A percentile compares a stretch with the other conserved stretches of the same genome.
Conservation (phyloP, 2,113 vertebrate genomes). For the Nyctereutes procyonoides region DNA sequence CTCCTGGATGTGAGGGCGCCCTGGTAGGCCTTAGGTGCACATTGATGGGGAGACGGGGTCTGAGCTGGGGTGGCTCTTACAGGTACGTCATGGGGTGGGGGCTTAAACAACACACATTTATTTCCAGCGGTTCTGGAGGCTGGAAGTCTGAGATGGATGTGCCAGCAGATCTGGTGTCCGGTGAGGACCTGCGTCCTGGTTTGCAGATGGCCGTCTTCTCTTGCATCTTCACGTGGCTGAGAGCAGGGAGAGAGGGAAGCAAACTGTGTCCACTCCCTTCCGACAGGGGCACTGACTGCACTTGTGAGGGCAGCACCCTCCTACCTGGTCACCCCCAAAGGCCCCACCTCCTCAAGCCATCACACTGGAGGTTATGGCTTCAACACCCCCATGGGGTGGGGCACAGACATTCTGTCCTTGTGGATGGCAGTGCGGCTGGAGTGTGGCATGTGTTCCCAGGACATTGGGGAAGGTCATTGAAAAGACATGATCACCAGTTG, state of each 20-base stretch:
- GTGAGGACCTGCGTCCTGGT: neutral
- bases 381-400: neutral
- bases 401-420: neutral
- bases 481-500: too few relatives aligned
- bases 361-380: neutral
- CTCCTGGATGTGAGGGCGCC: too few relatives aligned
- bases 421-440: neutral
- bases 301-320: neutral
- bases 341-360: neutral
- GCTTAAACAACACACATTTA: accelerated
- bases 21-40: neutral
- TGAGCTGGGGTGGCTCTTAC: too few relatives aligned
- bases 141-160: accelerated
- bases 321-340: neutral
- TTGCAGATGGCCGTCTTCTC: neutral
- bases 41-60: neutral
- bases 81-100: neutral
- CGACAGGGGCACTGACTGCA: neutral
- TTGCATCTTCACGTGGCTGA: accelerated
- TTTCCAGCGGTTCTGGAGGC: neutral
- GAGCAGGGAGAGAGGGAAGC: neutral
- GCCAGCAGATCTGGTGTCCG: neutral
- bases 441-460: too few relatives aligned
- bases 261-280: neutral
- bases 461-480: too few relatives aligned